Base-by-base conservation (phyloP, 2,113 vertebrate species). In the Cebus imitator region DNA sequence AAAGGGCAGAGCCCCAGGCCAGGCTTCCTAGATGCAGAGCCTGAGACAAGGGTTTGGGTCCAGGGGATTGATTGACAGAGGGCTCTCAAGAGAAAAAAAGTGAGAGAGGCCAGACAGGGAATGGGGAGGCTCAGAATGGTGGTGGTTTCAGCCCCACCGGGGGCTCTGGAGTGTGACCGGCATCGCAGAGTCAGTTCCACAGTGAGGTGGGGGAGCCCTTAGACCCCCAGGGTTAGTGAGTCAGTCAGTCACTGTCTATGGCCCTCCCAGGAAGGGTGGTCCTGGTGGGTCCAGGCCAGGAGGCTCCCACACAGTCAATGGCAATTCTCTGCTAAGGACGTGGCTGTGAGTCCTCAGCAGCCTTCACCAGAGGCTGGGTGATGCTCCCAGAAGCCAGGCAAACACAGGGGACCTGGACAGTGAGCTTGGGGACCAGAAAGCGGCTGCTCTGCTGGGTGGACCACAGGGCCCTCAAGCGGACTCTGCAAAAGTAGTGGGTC, bases 241-340 rank as follows among this genome's bases (percentile, higher is more conserved):
- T 43, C 5, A 3, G 48, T 16, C 10, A 0, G 55, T 3, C 25
- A 11, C 32, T 30, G 12, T 72, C 32, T 18, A 35, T 35, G 92
- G 50, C 37, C 14, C 52, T 66, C 57, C 87, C 40, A 73, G 87
- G 20, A 48, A 13, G 6, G 21, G 50, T 12, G 81, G 50, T 76
- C 2, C 0, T 21, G 0, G 14, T 0, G 4, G 43, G 27, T n/a
- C 81, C 7, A 13, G 35, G 52, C 45, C 64, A 21, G 57, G 30
- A 4, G 50, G 40, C 12, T n/a, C 9, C 43, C 21, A 0, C 1
- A 11, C 2, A 6, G n/a, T 8, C 5, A 61, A 58, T n/a, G 32
- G 43, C 78, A 32, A 21, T 32, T 70, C 16, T 25, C 37, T 61
- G 75, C 35, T 48, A 13, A 50, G 23, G 40, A 1, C 21, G 6